Conservation (phyloP, 2,113 vertebrate species). For the Lepus europaeus region DNA sequence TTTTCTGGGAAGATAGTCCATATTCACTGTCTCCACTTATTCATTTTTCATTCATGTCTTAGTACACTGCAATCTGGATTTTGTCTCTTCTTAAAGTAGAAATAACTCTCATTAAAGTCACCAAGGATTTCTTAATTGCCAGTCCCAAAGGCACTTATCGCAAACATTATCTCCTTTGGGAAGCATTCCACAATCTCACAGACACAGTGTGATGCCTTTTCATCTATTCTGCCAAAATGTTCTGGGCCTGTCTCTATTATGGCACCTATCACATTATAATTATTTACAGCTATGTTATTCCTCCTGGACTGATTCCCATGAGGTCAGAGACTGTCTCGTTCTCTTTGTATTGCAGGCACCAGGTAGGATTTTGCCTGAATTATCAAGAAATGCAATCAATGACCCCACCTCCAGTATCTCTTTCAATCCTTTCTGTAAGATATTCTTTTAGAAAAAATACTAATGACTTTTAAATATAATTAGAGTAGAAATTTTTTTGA, state of each 20-base stretch:
- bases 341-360: background rate
- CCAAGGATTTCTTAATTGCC: conserved; percentile 7
- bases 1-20: background rate
- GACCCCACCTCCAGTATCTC: background rate
- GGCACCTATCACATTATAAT: background rate
- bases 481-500: background rate
- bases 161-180: conserved; percentile 12
- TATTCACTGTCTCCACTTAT: conserved; percentile 1
- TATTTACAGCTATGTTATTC: background rate
- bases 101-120: conserved; percentile 51
- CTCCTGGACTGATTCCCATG: conserved; percentile 14
- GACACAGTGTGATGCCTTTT: conserved; percentile 8
- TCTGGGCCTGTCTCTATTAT: background rate
- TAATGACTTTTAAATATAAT: background rate
- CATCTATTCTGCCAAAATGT: background rate
- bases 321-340: conserved; percentile 22
- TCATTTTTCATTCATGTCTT: background rate
- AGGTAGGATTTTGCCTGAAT: background rate
- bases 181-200: conserved; percentile 23
- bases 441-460: conserved; percentile 50
- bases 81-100: conserved; percentile 32
- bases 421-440: conserved; percentile 38
- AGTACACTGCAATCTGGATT: conserved; percentile 16
- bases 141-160: background rate
- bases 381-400: background rate